Conservation (phyloP, 2,888 invertebrate species). For the Plagodis dolabraria region DNA sequence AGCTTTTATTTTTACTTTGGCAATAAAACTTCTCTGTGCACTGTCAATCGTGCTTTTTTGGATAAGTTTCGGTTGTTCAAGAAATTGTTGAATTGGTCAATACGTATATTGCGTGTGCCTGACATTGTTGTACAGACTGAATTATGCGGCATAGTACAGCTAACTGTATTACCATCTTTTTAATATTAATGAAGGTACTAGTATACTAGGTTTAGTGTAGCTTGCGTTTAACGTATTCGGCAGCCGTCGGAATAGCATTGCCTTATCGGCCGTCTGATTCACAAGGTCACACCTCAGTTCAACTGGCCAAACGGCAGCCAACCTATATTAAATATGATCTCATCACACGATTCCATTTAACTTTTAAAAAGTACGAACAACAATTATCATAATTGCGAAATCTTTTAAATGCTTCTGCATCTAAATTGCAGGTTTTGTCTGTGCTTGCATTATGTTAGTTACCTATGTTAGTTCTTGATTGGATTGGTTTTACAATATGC, state of each 20-base stretch:
- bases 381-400: constrained; percentile 13
- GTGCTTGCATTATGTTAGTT: too few relatives aligned
- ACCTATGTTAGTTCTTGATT: too few relatives aligned
- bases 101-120: too few relatives aligned
- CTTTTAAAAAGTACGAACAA: constrained; percentile 32
- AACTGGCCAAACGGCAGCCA: constrained; percentile 67
- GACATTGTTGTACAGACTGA: too few relatives aligned
- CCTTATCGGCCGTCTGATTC: constrained; percentile 78
- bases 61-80: too few relatives aligned
- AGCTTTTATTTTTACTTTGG: too few relatives aligned
- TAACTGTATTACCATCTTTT: constrained; percentile 3
- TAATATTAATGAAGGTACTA: constrained; percentile 26
- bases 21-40: too few relatives aligned
- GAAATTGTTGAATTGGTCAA: too few relatives aligned
- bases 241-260: constrained; percentile 49
- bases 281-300: constrained; percentile 76
- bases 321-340: constrained; percentile 74
- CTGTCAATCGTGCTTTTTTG: too few relatives aligned
- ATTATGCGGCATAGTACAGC: neutral
- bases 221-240: constrained; percentile 50
- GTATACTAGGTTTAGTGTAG: constrained; percentile 38
- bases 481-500: too few relatives aligned
- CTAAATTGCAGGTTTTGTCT: neutral
- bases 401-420: neutral
- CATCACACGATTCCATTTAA: constrained; percentile 58